A percentile compares a stretch with the other conserved stretches of the same genome.
These are phyloP conservation scores for Drosophila mercatorum DNA, from an alignment of 2,888 invertebrate species.

Conservation along the genomic window DNA sequence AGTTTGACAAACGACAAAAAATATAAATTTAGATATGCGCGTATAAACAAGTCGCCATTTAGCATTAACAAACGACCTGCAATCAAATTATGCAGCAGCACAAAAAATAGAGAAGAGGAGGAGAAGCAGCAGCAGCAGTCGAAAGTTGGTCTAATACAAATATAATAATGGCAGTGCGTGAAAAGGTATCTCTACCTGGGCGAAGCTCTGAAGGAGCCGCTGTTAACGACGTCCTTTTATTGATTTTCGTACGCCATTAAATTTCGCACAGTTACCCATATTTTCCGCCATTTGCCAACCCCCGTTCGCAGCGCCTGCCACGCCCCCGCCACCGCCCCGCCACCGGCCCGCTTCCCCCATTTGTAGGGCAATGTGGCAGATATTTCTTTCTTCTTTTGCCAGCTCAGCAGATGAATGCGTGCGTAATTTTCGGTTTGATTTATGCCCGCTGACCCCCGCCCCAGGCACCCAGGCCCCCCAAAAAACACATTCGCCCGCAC, in stretches of 20 bases:
- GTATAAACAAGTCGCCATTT: slow-evolving; percentile 45
- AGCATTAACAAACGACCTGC: slow-evolving; percentile 42
- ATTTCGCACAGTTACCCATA: slow-evolving; percentile 82
- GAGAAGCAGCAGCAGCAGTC: not conserved
- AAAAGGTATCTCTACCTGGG: slow-evolving; percentile 34
- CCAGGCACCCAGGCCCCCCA: slow-evolving; percentile 16
- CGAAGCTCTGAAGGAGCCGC: slow-evolving; percentile 9
- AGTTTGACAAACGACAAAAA: slow-evolving; percentile 36
- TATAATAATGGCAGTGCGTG: slow-evolving; percentile 2
- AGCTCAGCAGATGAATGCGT: slow-evolving; percentile 82
- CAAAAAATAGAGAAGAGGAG: not conserved
- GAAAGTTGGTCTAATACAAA: not conserved
- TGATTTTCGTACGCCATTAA: slow-evolving; percentile 81
- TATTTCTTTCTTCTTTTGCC: slow-evolving; percentile 71
- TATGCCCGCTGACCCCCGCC: slow-evolving; percentile 76
- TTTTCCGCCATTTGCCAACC: slow-evolving; percentile 76
- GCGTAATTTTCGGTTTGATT: slow-evolving; percentile 82
- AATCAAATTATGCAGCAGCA: slow-evolving; percentile 33
- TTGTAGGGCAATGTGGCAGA: slow-evolving; percentile 73
- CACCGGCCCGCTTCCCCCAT: slow-evolving; percentile 1
- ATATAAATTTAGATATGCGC: slow-evolving; percentile 12
- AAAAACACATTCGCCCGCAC: slow-evolving; percentile 45
- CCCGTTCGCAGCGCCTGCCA: slow-evolving; percentile 9
- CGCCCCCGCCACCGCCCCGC: slow-evolving; percentile 4
- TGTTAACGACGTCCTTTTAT: slow-evolving; percentile 65